A percentile compares a stretch with the other conserved stretches of the same genome.
Evolutionary conservation across 2,888 invertebrate species (phyloP).

Genomic region (Frankliniella intonsa): DNA sequence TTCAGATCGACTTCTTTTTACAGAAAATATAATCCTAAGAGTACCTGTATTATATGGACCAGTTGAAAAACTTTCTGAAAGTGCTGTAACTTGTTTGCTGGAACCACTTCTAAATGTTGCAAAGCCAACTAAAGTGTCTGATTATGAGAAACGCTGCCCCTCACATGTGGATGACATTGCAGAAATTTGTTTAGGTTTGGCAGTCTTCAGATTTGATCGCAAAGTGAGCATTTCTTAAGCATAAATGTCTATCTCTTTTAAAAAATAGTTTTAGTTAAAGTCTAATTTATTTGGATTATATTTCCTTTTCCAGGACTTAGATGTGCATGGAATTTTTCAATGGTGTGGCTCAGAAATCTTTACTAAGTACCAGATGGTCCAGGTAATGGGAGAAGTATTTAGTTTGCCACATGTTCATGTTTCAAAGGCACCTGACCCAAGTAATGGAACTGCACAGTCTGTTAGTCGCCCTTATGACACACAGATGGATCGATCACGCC

Average conservation of each 20-base stretch:
- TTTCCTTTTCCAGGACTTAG: slow-evolving; percentile 36
- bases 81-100: slow-evolving; percentile 39
- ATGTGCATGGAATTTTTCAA: slow-evolving; percentile 48
- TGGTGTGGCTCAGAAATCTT: slow-evolving; percentile 50
- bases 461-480: slow-evolving; percentile 47
- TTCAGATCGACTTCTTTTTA: not conserved
- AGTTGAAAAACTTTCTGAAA: slow-evolving; percentile 48
- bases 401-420: slow-evolving; percentile 45
- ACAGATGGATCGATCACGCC: slow-evolving; percentile 43
- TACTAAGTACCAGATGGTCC: slow-evolving; percentile 52
- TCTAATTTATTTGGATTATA: not conserved
- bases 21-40: slow-evolving; percentile 48
- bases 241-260: not conserved
- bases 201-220: slow-evolving; percentile 33
- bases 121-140: slow-evolving; percentile 42
- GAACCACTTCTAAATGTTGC: slow-evolving; percentile 42
- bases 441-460: slow-evolving; percentile 39
- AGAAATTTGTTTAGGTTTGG: slow-evolving; percentile 44
- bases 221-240: not conserved
- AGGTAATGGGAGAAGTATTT: slow-evolving; percentile 48
- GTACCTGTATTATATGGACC: slow-evolving; percentile 51
- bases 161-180: slow-evolving; percentile 49
- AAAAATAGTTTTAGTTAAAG: not conserved
- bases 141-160: slow-evolving; percentile 49
- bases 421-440: slow-evolving; percentile 42